phyloP scores from a whole-genome alignment of 2,888 invertebrate species.

The Ectemnius cavifrons region DNA sequence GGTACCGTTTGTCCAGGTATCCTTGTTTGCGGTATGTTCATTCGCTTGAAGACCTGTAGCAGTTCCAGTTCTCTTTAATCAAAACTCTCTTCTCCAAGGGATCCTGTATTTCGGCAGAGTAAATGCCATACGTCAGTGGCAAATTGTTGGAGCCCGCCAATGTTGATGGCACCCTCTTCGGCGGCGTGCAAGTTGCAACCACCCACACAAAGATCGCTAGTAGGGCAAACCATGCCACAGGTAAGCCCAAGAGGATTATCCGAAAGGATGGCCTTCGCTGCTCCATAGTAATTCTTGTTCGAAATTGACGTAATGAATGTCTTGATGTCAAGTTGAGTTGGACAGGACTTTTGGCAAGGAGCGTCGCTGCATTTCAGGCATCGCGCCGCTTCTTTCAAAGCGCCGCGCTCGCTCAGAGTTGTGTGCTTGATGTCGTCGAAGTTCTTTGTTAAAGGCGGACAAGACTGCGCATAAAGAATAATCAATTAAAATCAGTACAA shows the following conservation, averaged over 20 bases:
- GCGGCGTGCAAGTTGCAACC: constrained; percentile 97
- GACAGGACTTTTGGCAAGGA: constrained; percentile 99
- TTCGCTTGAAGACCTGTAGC: constrained; percentile 91
- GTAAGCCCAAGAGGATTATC: constrained; percentile 98
- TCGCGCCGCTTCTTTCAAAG: constrained; percentile 91
- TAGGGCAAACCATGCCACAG: constrained; percentile 99
- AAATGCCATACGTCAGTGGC: constrained; percentile 88
- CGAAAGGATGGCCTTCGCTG: constrained; percentile 96
- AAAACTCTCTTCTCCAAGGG: too few species aligned
- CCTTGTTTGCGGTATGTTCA: constrained; percentile 93
- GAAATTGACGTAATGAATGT: constrained; percentile 97
- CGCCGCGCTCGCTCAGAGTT: constrained; percentile 96
- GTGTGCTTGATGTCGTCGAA: constrained; percentile 99
- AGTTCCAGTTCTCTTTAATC: not conserved
- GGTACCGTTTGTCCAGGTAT: constrained; percentile 82
- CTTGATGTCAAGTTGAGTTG: constrained; percentile 98
- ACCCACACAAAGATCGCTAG: constrained; percentile 98
- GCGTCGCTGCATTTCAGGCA: constrained; percentile 97
- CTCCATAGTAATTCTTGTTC: constrained; percentile 99
- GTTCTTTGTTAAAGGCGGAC: constrained; percentile 87
- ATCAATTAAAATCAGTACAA: too few species aligned
- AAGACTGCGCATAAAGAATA: constrained; percentile 67
- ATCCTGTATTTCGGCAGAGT: not conserved
- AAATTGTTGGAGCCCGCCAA: constrained; percentile 98
- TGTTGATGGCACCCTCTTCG: constrained; percentile 99